Base-by-base conservation (phyloP, 35 echinoderm and acorn worm species). In the Apostichopus japonicus region DNA sequence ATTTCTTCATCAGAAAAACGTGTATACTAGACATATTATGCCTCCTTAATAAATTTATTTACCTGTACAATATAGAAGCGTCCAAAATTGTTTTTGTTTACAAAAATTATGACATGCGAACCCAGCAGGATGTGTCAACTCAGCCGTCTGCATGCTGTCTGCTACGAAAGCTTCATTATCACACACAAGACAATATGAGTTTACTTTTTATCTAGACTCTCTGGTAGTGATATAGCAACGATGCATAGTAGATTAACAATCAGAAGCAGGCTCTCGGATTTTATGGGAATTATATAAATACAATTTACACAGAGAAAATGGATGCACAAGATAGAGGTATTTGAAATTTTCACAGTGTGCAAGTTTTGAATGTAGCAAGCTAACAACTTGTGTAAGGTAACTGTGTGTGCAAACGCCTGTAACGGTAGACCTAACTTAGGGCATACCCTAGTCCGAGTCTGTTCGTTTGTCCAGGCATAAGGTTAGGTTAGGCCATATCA, bases 261-360 rank as follows among this genome's bases (percentile, higher is more conserved):
- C 10, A 84, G 15, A 4, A 84, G 81, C 13, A 58, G 81, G 54
- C 53, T 84, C 5, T 84, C 55, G 81, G 81, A 84, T 84, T 84
- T 84, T 84, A 84, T 22, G 54, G 81, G 81, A 84, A 57, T 23
- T 84, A 84, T 59, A 55, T 84, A 58, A 84, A 24, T 84, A 84
- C 54, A 84, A 84, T 84, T 84, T 23, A 84, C n/a, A 22, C 57
- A n/a, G 54, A 84, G 15, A 84, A 84, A 57, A 84, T 84, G 81
- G 81, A 84, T 84, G 81, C 56, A 58, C 81, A 57, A 58, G 56
- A 56, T 57, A 84, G 81, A 84, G 81, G 81, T 84, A 84, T 84
- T 53, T 84, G 71, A n/a, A 61, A 7, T 23, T 75, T 75, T 75
- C 71, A 75, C 57, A 61, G 8, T 61, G 57, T 61, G 57, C 57